Evolutionary conservation across 2,797 vertebrate species (phyloP), one percentile per base, ranked within the genome.

Genomic region (Poecilia picta): DNA sequence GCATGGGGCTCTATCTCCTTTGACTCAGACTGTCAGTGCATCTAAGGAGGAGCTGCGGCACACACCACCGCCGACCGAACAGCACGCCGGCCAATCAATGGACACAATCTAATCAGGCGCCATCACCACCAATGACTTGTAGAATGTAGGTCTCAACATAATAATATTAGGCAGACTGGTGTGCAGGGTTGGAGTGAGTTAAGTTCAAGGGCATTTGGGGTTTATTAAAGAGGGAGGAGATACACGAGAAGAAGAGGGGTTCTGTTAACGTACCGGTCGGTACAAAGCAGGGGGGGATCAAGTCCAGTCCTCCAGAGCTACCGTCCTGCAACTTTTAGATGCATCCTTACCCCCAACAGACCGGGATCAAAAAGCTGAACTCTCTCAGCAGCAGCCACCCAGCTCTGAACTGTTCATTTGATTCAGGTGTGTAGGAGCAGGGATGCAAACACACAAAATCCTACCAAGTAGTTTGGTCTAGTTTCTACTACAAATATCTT

Each of bases 61-160:
- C 85, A 73, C 89, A 81, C 85, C 77, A 55, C 80, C 81, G 82
- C 87, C 83, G 8, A 93, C 88, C 91, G 81, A 91, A 91, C 92
- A 92, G 91, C 93, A 91, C 73, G 83, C 88, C 41, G 75, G 23
- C 25, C 91, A 87, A 94, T 95, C 94, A 94, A 94, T 95, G 94
- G 91, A 93, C 93, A 94, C 92, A 94, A 94, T 94, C 93, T 94
- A 95, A 95, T 94, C 93, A 94, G 90, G 86, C 87, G 78, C 91
- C 88, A 94, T 93, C 93, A 92, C 93, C 90, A 91, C 86, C 90
- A 88, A 91, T 92, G 93, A 94, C 91, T 94, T 94, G 91, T 92
- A 93, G 91, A 90, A 87, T 92, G 90, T 90, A 88, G 86, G 91
- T 62, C 89, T 77, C 73, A 2, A 81, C 82, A 79, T 94, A 94